phyloP scores from a whole-genome alignment of 2,888 invertebrate species.

The Tenthredo mesomela region DNA sequence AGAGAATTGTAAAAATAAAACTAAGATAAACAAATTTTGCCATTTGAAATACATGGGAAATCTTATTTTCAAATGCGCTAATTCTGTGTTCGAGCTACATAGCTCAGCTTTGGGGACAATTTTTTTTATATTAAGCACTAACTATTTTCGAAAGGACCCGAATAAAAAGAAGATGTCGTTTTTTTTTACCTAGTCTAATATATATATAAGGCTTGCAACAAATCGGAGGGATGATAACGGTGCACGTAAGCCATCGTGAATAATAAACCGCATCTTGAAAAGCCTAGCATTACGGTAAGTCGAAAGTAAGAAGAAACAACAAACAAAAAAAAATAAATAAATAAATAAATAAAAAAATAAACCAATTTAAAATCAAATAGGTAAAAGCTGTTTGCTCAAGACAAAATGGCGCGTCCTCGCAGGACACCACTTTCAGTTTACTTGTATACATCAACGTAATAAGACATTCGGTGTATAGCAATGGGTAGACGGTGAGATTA shows the following conservation, averaged over 20 bases:
- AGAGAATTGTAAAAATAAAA: too few relatives aligned
- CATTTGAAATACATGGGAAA: too few relatives aligned
- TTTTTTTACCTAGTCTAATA: too few relatives aligned
- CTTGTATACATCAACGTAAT: slow-evolving; percentile 20
- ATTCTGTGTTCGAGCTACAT: too few relatives aligned
- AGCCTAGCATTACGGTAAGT: neutral
- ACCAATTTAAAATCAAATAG: slow-evolving; percentile 33
- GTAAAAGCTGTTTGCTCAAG: slow-evolving; percentile 22
- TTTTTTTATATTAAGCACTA: too few relatives aligned
- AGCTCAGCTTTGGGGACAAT: too few relatives aligned
- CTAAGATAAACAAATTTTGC: too few relatives aligned
- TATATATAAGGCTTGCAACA: neutral
- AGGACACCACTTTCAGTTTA: slow-evolving; percentile 9
- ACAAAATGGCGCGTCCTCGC: neutral
- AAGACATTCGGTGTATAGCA: neutral
- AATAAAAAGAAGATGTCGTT: too few relatives aligned
- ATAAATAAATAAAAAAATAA: neutral
- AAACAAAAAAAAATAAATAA: neutral
- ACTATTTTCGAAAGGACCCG: too few relatives aligned
- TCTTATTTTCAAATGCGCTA: too few relatives aligned
- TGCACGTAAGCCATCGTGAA: slow-evolving; percentile 7
- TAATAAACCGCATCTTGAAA: neutral
- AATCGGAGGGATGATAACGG: neutral
- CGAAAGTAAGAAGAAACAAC: neutral
- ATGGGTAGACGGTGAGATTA: slow-evolving; percentile 36